A percentile compares a stretch with the other conserved stretches of the same genome.
Evolutionary conservation across 2,797 vertebrate genomes (phyloP).

Genomic region (Neopelma chrysocephalum): DNA sequence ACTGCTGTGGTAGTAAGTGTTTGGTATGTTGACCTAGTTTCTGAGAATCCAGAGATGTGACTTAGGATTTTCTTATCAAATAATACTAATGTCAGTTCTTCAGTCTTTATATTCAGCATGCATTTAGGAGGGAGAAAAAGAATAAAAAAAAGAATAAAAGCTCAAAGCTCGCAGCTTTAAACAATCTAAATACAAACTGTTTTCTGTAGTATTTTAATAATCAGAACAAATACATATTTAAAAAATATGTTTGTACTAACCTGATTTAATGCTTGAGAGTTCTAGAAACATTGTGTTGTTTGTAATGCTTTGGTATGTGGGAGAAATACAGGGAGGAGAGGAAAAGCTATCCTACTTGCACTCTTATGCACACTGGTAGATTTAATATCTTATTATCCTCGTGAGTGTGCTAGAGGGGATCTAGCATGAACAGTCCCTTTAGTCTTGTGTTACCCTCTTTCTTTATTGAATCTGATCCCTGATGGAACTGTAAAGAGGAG

Average conservation of each 20-base stretch:
- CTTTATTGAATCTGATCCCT: not conserved
- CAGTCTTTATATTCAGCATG: not conserved
- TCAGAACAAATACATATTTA: accelerated
- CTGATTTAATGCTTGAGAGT: not conserved
- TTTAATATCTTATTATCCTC: not conserved
- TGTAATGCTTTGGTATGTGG: not conserved
- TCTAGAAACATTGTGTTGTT: not conserved
- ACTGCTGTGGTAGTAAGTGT: not conserved
- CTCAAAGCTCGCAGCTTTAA: not conserved
- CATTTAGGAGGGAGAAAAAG: not conserved
- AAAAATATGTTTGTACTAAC: not conserved
- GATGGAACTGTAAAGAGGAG: not conserved
- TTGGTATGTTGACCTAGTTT: conserved; percentile 34
- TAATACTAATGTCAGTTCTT: not conserved
- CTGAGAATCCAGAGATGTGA: not conserved
- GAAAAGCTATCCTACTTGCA: not conserved
- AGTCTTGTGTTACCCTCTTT: not conserved
- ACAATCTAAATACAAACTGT: not conserved
- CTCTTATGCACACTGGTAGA: not conserved
- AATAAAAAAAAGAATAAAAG: not conserved
- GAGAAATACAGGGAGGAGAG: not conserved
- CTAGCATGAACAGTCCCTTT: accelerated
- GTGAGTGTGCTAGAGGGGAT: not conserved
- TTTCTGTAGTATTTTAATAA: not conserved
- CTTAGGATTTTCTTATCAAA: not conserved